Evolutionary conservation across 2,888 invertebrate species (phyloP), one percentile per base, ranked within the genome.

Genomic region (Agrotis puta): DNA sequence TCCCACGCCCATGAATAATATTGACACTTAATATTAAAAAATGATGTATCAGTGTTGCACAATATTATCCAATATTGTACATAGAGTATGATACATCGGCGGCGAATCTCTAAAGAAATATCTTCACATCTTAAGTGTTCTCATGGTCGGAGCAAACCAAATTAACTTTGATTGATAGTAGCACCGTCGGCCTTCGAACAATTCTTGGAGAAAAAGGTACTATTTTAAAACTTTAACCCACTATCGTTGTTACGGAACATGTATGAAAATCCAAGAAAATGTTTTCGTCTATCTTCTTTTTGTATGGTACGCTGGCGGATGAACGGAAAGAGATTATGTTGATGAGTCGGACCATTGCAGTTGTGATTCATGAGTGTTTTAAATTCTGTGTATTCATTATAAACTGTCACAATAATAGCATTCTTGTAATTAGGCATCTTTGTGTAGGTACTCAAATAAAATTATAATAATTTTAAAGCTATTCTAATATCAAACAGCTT

Each of bases 111-210:
- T 22, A 48, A 27, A 27, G 22, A 43, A 43, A 5, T 58, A 16
- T 65, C 9, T 24, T 27, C 53, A 43, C n/a, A 50, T 45, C 54
- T 33, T 24, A 45, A 18, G 48, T 45, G 2, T 76, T 58, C 54
- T 59, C 54, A 50, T 48, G 69, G 76, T 50, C 69, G 4, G 24
- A 68, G 33, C 14, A 59, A 74, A 74, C 22, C 20, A 45, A 68
- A 74, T 76, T 59, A 73, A 45, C 14, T 68, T 67, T 68, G 76
- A 74, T 59, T 48, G 76, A 74, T 76, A 48, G 43, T n/a, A 14
- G 5, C 4, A 22, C 18, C 9, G 50, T 20, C 48, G 68, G 59
- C 59, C 59, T 68, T 76, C 54, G 9, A 54, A 48, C 20, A 48
- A 69, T 18, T 59, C 18, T 59, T 27, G 59, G 43, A 13, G 39